Base-by-base conservation (phyloP, 2,888 invertebrate genomes). In the Empis livida region DNA sequence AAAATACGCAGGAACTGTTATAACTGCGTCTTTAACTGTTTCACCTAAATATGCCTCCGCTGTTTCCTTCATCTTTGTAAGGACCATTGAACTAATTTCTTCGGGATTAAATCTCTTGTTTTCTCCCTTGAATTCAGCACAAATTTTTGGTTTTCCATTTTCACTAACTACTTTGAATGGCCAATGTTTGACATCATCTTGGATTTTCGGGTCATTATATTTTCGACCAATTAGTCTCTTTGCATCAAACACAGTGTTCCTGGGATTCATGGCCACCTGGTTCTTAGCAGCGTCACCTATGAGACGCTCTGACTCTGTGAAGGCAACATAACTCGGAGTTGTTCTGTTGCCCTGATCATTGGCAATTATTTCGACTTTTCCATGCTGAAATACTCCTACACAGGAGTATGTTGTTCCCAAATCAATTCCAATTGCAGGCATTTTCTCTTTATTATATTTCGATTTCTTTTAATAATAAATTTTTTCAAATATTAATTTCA, bases 101-200 rank as follows among this genome's bases (percentile, higher is more conserved):
- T 93, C 92, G 0, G 92, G 90, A 71, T 82, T 86, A 75, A 93
- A 93, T 45, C 78, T 78, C 67, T 94, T 95, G 49, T 71, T 71
- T 70, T 92, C 92, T 41, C 90, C 92, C 65, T 92, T 92, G 75
- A 88, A 92, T 51, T 83, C 72, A 17, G 91, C 87, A 66, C 82
- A 75, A 54, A 88, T 84, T 71, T 84, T 87, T 53, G 87, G 87
- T 68, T 86, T 88, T 45, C 84, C 82, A 52, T 77, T 76, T 63
- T 85, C 85, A 64, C 77, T 84, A 61, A 84, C 71, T 3, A 93
- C 91, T 64, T 84, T 85, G 65, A 94, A 94, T 44, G 94, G 93
- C 84, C 92, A 94, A 70, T 86, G 86, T 71, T 93, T 91, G 78
- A 93, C 85, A 66, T 95, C 94, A 44, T 80, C 80, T 72, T 95